phyloP scores from a whole-genome alignment of 2,888 invertebrate genomes.

The Agrotis puta region DNA sequence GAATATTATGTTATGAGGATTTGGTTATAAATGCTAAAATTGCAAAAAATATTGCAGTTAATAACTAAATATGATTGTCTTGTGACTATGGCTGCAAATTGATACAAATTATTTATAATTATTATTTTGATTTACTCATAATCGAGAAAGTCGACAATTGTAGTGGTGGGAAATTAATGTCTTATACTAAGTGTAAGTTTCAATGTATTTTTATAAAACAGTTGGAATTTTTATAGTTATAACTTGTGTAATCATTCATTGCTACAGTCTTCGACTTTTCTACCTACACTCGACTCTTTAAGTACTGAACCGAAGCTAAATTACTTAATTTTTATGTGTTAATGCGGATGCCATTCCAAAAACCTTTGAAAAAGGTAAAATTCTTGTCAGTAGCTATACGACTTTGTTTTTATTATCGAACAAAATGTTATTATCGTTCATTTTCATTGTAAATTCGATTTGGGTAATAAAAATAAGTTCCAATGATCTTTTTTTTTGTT shows the following conservation, averaged over 20 bases:
- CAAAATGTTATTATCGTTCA: slow-evolving; percentile 80
- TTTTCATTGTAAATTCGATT: slow-evolving; percentile 88
- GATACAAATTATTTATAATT: slow-evolving; percentile 37
- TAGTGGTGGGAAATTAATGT: slow-evolving; percentile 45
- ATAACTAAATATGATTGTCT: slow-evolving; percentile 24
- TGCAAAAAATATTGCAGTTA: slow-evolving; percentile 52
- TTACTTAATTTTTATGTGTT: slow-evolving; percentile 71
- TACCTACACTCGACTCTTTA: slow-evolving; percentile 50
- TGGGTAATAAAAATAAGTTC: slow-evolving; percentile 85
- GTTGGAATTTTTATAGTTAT: slow-evolving; percentile 30
- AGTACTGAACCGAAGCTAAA: slow-evolving; percentile 63
- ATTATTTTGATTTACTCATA: slow-evolving; percentile 49
- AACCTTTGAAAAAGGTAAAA: slow-evolving; percentile 88
- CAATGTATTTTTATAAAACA: slow-evolving; percentile 55
- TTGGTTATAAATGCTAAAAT: background rate
- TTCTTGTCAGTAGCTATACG: slow-evolving; percentile 90
- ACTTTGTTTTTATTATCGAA: slow-evolving; percentile 81
- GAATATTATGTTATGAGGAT: slow-evolving; percentile 28
- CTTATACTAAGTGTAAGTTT: slow-evolving; percentile 23
- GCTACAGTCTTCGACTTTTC: slow-evolving; percentile 49
- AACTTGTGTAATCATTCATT: slow-evolving; percentile 27
- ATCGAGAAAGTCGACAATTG: slow-evolving; percentile 37
- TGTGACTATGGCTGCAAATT: slow-evolving; percentile 36
- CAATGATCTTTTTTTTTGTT: slow-evolving; percentile 63
- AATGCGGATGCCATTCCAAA: slow-evolving; percentile 88